Percentiles rank a stretch among this genome's conserved stretches.
These are phyloP conservation scores for Crenuchus spilurus DNA, from an alignment of 2,797 vertebrate species.

Conservation along the genomic window DNA sequence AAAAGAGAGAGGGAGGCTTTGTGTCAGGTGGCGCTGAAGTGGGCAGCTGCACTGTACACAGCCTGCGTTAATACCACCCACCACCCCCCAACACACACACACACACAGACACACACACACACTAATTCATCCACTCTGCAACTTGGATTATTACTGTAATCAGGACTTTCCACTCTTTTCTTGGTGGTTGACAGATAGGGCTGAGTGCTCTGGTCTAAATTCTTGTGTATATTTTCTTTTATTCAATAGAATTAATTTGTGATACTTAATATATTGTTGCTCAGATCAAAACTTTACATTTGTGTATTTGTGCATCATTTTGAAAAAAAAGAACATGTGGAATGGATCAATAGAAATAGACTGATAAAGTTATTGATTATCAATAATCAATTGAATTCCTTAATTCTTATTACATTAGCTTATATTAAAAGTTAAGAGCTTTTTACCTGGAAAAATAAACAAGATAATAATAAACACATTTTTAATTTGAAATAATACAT, in stretches of 20 bases:
- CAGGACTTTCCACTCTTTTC: constrained; percentile 32
- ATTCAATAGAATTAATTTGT: neutral
- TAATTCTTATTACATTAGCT: no score
- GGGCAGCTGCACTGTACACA: constrained; percentile 60
- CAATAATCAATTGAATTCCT: no score
- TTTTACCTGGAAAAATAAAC: neutral
- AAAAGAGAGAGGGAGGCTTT: constrained; percentile 43
- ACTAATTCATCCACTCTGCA: constrained; percentile 22
- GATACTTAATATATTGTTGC: neutral
- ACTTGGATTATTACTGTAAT: constrained; percentile 52
- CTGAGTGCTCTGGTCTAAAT: neutral
- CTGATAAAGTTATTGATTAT: no score
- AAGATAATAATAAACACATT: no score
- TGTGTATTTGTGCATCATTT: no score
- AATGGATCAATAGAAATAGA: no score
- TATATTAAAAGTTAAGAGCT: no score
- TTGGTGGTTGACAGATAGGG: neutral
- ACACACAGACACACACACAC: constrained; percentile 9
- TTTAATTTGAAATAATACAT: no score
- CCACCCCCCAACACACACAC: neutral
- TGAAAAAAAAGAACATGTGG: no score
- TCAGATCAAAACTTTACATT: no score
- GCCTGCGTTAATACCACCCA: constrained; percentile 8
- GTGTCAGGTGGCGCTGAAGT: constrained; percentile 59
- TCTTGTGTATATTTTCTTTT: neutral